Evolutionary conservation across 2,888 invertebrate genomes (phyloP).

Genomic region (Hypena proboscidalis): DNA sequence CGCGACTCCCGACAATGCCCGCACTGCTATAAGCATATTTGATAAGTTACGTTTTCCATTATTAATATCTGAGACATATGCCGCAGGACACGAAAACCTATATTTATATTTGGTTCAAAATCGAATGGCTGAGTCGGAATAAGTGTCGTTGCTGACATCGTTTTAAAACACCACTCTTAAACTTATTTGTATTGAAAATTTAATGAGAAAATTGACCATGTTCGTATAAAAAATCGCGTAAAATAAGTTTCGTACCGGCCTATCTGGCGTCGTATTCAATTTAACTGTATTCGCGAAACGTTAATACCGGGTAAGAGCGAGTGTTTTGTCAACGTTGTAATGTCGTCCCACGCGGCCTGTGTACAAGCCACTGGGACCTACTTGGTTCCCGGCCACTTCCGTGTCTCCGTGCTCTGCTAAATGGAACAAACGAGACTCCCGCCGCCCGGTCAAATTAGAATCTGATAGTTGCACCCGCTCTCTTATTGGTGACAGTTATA

Average conservation of each 20-base stretch:
- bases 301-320: constrained; percentile 47
- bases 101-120: constrained; percentile 25
- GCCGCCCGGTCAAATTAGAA: constrained; percentile 41
- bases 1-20: constrained; percentile 65
- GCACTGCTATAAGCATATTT: constrained; percentile 69
- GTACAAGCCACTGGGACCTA: constrained; percentile 62
- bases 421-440: constrained; percentile 51
- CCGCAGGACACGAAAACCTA: constrained; percentile 47
- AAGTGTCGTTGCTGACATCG: no score
- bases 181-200: no score
- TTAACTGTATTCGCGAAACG: constrained; percentile 52
- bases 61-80: constrained; percentile 70
- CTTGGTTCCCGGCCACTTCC: constrained; percentile 57
- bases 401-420: constrained; percentile 51
- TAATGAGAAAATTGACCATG: constrained; percentile 5
- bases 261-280: constrained; percentile 31
- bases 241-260: constrained; percentile 9
- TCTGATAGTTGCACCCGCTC: constrained; percentile 36
- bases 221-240: constrained; percentile 2
- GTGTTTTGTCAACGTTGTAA: constrained; percentile 64
- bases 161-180: no score
- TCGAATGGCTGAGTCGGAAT: no score
- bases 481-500: constrained; percentile 36
- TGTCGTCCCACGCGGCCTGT: constrained; percentile 67
- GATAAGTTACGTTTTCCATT: constrained; percentile 69